Evolutionary conservation across 2,888 invertebrate species (phyloP), one percentile per base, ranked within the genome.

Genomic region (Caenorhabditis plicata): DNA sequence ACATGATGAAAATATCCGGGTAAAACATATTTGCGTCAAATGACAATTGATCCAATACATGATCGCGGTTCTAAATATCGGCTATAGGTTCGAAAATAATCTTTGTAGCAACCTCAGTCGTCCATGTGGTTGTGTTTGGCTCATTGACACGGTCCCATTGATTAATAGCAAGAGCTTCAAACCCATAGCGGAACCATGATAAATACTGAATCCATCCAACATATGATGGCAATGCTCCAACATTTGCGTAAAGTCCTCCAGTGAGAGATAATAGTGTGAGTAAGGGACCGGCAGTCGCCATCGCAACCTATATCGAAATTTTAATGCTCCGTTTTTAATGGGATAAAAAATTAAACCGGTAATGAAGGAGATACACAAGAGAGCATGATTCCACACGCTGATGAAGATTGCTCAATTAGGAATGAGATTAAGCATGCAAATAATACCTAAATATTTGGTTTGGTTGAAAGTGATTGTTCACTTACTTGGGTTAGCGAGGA

Each of bases 121-220:
- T 53, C 55, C 58, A 54, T 22, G 29, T 57, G 5, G 52, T 63
- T 4, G 45, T 45, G 29, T 61, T 60, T 17, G 57, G 71, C 32
- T 54, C 73, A 56, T 68, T 64, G 9, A 71, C 68, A 35, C 51
- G 56, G n/a, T 49, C 56, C 75, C 73, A 71, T 46, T 70, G 77
- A 36, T 73, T 73, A 51, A 73, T 71, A 8, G 66, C 60, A 42
- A 56, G 58, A 23, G 66, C 91, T 90, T 75, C 74, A 48, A 68
- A 75, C 11, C 75, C 76, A 46, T 74, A 75, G 62, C 73, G 57
- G 52, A 74, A 74, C 74, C 72, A 77, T 19, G 64, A 64, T 1
- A 73, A 51, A 36, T 72, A 75, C 50, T 74, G 72, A 17, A 76
- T 64, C 78, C 80, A 81, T 1, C 64, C 53, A 49, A 80, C 70